phyloP scores from a whole-genome alignment of 1,140 invertebrate species.

The Platyura marginata region DNA sequence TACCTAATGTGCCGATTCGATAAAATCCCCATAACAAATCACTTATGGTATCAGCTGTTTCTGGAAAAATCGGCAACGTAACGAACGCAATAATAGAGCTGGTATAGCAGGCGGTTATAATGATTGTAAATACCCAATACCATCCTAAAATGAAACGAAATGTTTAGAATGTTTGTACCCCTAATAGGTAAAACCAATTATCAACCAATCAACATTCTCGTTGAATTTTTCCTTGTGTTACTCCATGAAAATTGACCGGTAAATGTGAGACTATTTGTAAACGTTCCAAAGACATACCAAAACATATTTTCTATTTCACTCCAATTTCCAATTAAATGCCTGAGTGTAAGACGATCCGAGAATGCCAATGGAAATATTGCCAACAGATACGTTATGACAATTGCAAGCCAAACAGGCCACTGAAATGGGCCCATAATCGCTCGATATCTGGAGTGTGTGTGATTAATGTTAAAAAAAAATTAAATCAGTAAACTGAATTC shows the following conservation, averaged over 20 bases:
- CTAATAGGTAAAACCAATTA: no score
- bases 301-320: slow-evolving; percentile 55
- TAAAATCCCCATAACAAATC: slow-evolving; percentile 37
- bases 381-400: slow-evolving; percentile 47
- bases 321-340: slow-evolving; percentile 39
- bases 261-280: slow-evolving; percentile 60
- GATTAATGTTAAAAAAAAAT: no score
- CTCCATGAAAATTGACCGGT: slow-evolving; percentile 44
- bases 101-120: slow-evolving; percentile 58
- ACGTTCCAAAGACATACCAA: slow-evolving; percentile 64
- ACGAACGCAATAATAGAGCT: slow-evolving; percentile 64
- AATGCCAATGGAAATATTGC: slow-evolving; percentile 49
- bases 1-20: slow-evolving; percentile 40
- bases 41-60: slow-evolving; percentile 40
- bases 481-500: neutral
- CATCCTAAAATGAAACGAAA: slow-evolving; percentile 28
- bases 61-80: slow-evolving; percentile 47
- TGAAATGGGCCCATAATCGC: slow-evolving; percentile 66
- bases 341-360: slow-evolving; percentile 42
- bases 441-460: slow-evolving; percentile 35
- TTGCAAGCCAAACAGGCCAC: slow-evolving; percentile 51
- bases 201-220: slow-evolving; percentile 48
- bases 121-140: slow-evolving; percentile 64
- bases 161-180: no score
- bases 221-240: slow-evolving; percentile 43